Evolutionary conservation across 2,888 invertebrate genomes (phyloP), one percentile per base, ranked within the genome.

Genomic region (Acrobasis suavella): DNA sequence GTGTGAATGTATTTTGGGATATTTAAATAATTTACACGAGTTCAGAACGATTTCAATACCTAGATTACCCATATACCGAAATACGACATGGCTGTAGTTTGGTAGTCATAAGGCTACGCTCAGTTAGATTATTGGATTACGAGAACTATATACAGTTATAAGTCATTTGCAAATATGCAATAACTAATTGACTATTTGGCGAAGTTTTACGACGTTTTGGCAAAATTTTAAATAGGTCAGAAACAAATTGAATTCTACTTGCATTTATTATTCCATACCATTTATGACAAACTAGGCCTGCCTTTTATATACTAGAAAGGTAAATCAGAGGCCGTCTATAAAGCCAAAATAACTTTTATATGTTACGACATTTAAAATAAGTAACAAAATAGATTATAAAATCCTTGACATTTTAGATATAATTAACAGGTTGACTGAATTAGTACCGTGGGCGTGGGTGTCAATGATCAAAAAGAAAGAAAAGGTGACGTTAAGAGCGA

Each of bases 401-500:
- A 46, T 14, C 14, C 46, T 6, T 3, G n/a, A 10, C 46, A 12
- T 10, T 42, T 42, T 10, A 46, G 14, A n/a, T 14, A 46, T 46
- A 17, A 58, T 49, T 46, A 49, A 49, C 46, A 22, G 16, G 17
- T 46, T 49, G 22, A 46, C 17, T 46, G 46, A 51, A 60, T 60
- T 51, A 60, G 42, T 39, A 17, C 10, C n/a, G 17, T 3, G 22
- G 22, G 22, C 38, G 15, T 52, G 14, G 52, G 65, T 65, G 68
- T 63, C 66, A 64, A 22, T 17, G 51, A 63, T 69, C 67, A 73
- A 72, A 72, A 74, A 52, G 69, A 70, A 73, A 75, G 73, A 78
- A 79, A 80, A 82, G 78, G 71, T 81, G 78, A 81, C 76, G 78
- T 83, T 73, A 78, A 83, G 78, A 77, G 77, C 75, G 81, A 86